These are phyloP conservation scores for Zingel zingel DNA, from an alignment of 2,113 vertebrate species.

Conservation along the genomic window DNA sequence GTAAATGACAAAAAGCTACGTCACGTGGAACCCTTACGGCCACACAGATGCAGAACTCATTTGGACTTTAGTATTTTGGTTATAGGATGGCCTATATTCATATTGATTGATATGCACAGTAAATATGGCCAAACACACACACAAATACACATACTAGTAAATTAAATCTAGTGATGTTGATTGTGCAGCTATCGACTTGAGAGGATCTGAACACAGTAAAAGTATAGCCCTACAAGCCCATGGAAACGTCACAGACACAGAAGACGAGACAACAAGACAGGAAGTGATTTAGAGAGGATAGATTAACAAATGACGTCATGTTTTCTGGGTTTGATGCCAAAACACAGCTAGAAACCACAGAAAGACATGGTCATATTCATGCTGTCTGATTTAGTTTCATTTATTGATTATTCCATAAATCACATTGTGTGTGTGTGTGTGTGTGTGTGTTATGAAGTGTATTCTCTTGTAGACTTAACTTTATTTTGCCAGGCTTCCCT, in stretches of 20 bases:
- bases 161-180: too few relatives aligned
- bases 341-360: not conserved
- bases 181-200: conserved; percentile 31
- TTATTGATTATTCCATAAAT: not conserved
- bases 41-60: not conserved
- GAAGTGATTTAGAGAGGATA: not conserved
- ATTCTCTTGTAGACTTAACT: not conserved
- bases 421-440: not conserved
- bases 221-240: conserved; percentile 44
- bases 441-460: not conserved
- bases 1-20: not conserved
- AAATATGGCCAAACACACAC: conserved; percentile 15
- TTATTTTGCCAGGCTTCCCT: not conserved
- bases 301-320: not conserved
- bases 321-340: conserved; percentile 2
- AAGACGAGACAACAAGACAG: conserved; percentile 7
- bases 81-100: not conserved
- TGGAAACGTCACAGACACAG: conserved; percentile 14
- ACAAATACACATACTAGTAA: not conserved
- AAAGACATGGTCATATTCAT: not conserved
- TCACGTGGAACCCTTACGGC: not conserved
- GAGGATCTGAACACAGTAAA: conserved; percentile 38
- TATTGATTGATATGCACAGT: not conserved
- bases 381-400: not conserved
- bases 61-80: too few relatives aligned